Percentiles rank a stretch among this genome's conserved stretches.
These are phyloP conservation scores for Pseudorhombus dupliciocellatus DNA, from an alignment of 2,113 vertebrate species.

Conservation along the genomic window DNA sequence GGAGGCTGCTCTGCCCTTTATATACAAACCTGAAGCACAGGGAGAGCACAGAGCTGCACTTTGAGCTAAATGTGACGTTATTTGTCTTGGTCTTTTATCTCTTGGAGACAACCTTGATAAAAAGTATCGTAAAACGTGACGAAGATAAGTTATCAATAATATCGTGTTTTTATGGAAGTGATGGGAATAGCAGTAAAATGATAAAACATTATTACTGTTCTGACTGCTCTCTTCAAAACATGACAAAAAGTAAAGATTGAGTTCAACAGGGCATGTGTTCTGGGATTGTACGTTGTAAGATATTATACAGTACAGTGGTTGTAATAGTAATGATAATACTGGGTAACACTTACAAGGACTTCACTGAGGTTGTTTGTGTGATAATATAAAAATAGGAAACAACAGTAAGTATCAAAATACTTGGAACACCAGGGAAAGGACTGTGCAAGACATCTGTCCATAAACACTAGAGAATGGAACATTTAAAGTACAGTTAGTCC, in stretches of 20 bases:
- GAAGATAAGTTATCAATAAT: neutral
- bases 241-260: no score
- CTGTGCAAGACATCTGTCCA: no score
- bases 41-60: neutral
- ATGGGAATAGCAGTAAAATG: neutral
- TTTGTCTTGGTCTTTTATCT: neutral
- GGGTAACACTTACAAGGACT: no score
- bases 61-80: neutral
- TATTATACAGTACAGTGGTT: no score
- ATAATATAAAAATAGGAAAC: no score
- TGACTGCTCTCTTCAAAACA: no score
- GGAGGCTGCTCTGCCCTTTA: slow-evolving; percentile 1
- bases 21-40: slow-evolving; percentile 8
- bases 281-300: neutral
- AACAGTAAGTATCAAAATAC: no score
- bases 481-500: no score
- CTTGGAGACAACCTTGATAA: neutral
- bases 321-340: no score
- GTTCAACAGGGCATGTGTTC: neutral
- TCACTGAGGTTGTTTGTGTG: no score
- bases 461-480: no score
- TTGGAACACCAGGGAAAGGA: no score
- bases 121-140: neutral
- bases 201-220: neutral
- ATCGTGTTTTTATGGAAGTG: neutral